These are phyloP conservation scores for Heliothis subflexa DNA, from an alignment of 1,140 invertebrate species.

Conservation along the genomic window DNA sequence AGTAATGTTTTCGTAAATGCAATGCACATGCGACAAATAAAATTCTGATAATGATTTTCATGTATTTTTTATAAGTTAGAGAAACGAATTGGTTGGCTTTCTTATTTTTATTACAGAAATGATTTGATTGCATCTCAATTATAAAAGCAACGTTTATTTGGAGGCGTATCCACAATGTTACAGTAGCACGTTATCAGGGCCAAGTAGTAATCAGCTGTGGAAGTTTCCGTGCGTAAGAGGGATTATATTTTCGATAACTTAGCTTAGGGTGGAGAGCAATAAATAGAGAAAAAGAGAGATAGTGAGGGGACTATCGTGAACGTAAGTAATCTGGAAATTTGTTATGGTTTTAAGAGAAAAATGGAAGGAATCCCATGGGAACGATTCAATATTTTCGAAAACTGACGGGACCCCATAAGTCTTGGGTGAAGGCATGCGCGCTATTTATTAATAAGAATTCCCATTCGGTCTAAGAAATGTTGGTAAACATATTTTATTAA, in stretches of 20 bases:
- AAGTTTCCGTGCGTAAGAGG: conserved; percentile 78
- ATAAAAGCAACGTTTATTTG: not conserved
- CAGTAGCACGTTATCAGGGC: conserved; percentile 63
- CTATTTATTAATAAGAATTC: conserved; percentile 59
- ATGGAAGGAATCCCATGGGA: conserved; percentile 70
- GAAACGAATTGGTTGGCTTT: too few relatives aligned
- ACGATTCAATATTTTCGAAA: conserved; percentile 61
- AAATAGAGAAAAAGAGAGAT: conserved; percentile 77
- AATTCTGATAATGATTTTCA: too few relatives aligned
- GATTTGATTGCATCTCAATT: not conserved
- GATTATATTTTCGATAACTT: conserved; percentile 85
- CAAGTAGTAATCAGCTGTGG: conserved; percentile 80
- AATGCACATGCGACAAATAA: too few relatives aligned
- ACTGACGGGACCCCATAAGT: conserved; percentile 33
- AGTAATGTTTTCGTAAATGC: too few relatives aligned
- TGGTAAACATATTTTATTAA: not conserved
- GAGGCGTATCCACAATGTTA: conserved; percentile 40
- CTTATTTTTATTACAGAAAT: too few relatives aligned
- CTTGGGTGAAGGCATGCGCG: conserved; percentile 52
- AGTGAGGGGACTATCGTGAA: conserved; percentile 59
- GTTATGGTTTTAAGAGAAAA: conserved; percentile 79
- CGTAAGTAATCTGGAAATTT: conserved; percentile 80
- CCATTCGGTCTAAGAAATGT: conserved; percentile 15
- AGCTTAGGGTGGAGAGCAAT: conserved; percentile 76
- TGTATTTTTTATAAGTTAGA: too few relatives aligned